phyloP scores from a whole-genome alignment of 2,113 vertebrate species.

The Aplodontia rufa region DNA sequence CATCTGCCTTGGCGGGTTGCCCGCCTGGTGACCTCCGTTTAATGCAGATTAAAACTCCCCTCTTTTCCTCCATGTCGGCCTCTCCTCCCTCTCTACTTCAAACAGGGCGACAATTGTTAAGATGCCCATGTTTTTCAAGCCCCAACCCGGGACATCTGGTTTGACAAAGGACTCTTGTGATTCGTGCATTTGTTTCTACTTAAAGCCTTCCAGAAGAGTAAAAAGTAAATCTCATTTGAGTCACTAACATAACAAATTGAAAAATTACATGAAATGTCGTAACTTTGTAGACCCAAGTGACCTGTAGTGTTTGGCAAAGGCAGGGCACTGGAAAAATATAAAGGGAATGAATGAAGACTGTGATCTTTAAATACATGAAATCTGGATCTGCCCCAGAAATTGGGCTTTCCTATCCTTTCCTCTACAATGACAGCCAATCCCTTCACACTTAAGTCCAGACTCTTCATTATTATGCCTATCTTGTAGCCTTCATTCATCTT shows the following conservation, averaged over 20 bases:
- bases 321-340: neutral
- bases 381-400: neutral
- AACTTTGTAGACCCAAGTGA: neutral
- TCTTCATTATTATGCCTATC: neutral
- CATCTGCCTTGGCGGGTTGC: neutral
- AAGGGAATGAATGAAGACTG: neutral
- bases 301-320: neutral
- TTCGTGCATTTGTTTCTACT: slow-evolving; percentile 15
- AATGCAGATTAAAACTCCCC: neutral
- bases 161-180: slow-evolving; percentile 47
- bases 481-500: neutral
- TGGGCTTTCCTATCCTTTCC: neutral
- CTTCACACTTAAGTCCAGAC: neutral
- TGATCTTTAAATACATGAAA: slow-evolving; percentile 11
- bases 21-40: neutral
- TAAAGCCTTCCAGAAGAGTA: neutral
- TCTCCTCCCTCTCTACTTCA: neutral
- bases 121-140: slow-evolving; percentile 38
- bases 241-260: neutral
- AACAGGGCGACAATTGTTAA: slow-evolving; percentile 25
- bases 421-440: neutral
- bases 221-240: slow-evolving; percentile 37
- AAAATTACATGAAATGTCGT: neutral
- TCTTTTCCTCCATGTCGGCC: neutral
- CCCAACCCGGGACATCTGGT: neutral